Conservation (phyloP, 1,140 invertebrate species). For the Dendrolimus kikuchii region DNA sequence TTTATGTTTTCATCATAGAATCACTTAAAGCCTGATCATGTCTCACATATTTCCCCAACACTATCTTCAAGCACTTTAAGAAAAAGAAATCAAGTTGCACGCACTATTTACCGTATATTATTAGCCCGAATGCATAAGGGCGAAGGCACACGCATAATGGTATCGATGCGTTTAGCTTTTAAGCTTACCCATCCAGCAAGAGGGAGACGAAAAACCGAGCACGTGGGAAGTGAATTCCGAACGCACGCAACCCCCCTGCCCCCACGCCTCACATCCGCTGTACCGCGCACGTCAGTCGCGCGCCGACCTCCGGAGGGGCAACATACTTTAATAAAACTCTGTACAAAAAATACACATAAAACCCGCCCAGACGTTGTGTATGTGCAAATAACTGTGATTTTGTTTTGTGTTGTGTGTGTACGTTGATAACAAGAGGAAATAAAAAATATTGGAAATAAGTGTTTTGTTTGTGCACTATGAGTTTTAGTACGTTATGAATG, state of each 20-base stretch:
- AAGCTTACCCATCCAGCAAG: conserved; percentile 66
- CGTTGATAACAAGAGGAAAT: conserved; percentile 13
- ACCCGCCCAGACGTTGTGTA: conserved; percentile 62
- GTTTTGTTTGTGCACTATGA: conserved; percentile 61
- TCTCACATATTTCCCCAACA: no score
- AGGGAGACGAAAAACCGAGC: conserved; percentile 54
- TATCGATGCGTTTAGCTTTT: conserved; percentile 57
- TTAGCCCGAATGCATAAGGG: conserved; percentile 61
- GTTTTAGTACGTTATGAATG: conserved; percentile 66
- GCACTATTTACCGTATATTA: conserved; percentile 61
- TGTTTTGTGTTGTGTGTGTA: conserved; percentile 61
- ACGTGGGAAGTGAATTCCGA: conserved; percentile 69
- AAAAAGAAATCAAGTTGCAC: conserved; percentile 42
- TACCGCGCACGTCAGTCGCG: conserved; percentile 62
- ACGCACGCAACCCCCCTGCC: conserved; percentile 58
- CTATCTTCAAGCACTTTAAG: conserved; percentile 29
- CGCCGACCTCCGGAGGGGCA: conserved; percentile 55
- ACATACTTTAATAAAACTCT: conserved; percentile 25
- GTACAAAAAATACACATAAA: conserved; percentile 18
- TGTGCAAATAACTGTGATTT: conserved; percentile 36
- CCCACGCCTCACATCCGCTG: conserved; percentile 20
- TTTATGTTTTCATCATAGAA: no score
- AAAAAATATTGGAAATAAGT: conserved; percentile 31
- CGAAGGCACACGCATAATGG: conserved; percentile 51
- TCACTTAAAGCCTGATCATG: no score